A percentile compares a stretch with the other conserved stretches of the same genome.
These are phyloP conservation scores for Merluccius polli DNA, from an alignment of 2,797 vertebrate genomes.

Conservation along the genomic window DNA sequence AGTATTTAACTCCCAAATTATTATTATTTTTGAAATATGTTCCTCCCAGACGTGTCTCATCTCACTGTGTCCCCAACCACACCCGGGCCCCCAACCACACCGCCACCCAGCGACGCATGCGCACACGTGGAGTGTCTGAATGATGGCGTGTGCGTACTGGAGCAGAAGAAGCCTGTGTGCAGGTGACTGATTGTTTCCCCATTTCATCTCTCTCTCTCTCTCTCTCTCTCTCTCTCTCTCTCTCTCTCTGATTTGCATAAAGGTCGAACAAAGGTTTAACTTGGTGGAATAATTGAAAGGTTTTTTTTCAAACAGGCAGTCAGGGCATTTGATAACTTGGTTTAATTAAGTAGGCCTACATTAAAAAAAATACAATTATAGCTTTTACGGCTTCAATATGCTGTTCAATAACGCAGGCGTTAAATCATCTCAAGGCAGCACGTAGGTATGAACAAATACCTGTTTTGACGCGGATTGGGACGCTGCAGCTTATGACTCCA, in stretches of 20 bases:
- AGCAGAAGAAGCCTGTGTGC: conserved; percentile 58
- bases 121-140: conserved; percentile 70
- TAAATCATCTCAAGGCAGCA: no score
- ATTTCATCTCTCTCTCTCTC: no score
- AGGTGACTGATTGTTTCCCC: conserved; percentile 64
- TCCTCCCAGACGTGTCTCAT: conserved; percentile 77
- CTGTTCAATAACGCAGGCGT: no score
- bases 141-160: conserved; percentile 69
- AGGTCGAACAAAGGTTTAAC: no score
- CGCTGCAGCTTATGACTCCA: neutral
- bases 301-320: no score
- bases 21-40: neutral
- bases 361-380: no score
- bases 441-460: neutral
- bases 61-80: conserved; percentile 58
- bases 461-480: neutral
- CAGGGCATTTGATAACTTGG: no score
- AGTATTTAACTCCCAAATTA: neutral
- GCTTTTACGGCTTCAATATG: no score
- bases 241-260: no score
- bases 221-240: no score
- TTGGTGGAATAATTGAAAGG: no score
- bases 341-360: no score
- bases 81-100: neutral
- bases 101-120: conserved; percentile 38